phyloP scores from a whole-genome alignment of 2,113 vertebrate genomes.

The Tychaedon coryphoeus region DNA sequence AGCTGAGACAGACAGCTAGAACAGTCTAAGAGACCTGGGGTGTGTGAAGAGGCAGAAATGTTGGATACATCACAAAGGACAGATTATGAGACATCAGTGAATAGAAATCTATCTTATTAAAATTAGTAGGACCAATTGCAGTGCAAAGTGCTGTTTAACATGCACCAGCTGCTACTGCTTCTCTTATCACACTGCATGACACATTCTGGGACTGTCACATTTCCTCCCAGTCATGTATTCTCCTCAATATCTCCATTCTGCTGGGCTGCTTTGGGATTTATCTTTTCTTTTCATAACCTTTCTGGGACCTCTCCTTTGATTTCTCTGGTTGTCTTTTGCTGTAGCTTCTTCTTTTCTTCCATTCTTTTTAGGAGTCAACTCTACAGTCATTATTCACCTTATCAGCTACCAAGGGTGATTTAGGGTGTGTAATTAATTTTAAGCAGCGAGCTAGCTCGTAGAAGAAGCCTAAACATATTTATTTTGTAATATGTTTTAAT shows the following conservation, averaged over 20 bases:
- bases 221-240: neutral
- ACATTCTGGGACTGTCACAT: neutral
- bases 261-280: neutral
- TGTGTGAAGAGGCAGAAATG: slow-evolving; percentile 5
- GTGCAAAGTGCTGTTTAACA: neutral
- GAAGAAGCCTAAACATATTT: neutral
- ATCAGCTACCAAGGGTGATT: neutral
- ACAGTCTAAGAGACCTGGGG: neutral
- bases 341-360: neutral
- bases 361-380: neutral
- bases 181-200: neutral
- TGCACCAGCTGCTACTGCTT: slow-evolving; percentile 11
- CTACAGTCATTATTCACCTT: neutral
- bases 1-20: neutral
- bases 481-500: neutral
- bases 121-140: neutral
- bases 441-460: neutral
- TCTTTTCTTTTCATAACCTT: neutral
- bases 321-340: neutral
- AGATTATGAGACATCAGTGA: neutral
- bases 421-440: neutral
- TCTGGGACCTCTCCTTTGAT: neutral
- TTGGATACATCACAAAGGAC: neutral
- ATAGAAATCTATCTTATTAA: neutral
- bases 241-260: neutral